phyloP scores from a whole-genome alignment of 2,113 vertebrate species.

The Nycticorax nycticorax region DNA sequence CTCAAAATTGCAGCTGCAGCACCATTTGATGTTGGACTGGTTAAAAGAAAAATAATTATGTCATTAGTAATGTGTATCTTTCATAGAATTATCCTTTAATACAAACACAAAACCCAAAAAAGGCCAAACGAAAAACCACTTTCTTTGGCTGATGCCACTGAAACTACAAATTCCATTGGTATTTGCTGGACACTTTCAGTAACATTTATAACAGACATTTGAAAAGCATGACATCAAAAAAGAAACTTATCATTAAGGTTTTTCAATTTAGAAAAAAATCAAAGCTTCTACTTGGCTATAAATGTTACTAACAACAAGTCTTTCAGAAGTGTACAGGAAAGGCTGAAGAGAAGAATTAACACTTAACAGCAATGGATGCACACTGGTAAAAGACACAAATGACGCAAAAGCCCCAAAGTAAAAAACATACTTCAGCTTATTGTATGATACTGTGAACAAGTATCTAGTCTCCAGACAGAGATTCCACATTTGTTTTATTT shows the following conservation, averaged over 20 bases:
- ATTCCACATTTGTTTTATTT: background rate
- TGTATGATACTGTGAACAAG: background rate
- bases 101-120: background rate
- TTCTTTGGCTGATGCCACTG: background rate
- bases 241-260: background rate
- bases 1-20: conserved; percentile 90
- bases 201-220: background rate
- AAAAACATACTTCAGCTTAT: background rate
- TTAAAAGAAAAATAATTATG: background rate
- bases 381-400: background rate
- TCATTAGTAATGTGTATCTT: background rate
- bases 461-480: background rate
- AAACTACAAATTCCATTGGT: background rate
- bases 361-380: background rate
- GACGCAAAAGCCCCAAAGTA: background rate
- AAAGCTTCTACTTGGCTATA: background rate
- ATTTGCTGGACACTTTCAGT: background rate
- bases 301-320: background rate
- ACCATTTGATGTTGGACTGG: conserved; percentile 92
- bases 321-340: background rate
- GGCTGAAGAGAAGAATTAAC: background rate
- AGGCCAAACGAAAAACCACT: background rate
- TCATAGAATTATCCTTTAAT: background rate
- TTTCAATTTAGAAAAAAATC: background rate
- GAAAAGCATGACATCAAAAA: background rate